A percentile compares a stretch with the other conserved stretches of the same genome.
phyloP scores from a whole-genome alignment of 2,888 invertebrate genomes.

The Pollenia griseotomentosa region DNA sequence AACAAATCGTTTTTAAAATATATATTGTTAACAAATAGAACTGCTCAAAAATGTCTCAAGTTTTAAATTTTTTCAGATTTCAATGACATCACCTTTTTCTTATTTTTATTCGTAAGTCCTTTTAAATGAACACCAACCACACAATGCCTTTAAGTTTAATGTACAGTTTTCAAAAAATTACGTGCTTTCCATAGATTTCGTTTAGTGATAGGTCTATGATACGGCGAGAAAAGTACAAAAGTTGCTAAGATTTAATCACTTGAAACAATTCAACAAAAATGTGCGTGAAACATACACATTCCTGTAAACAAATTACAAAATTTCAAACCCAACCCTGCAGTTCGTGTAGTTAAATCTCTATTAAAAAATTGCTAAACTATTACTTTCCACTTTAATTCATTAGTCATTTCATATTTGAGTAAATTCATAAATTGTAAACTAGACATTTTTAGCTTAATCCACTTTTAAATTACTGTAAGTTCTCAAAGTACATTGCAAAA shows the following conservation, averaged over 20 bases:
- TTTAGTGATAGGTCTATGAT: conserved; percentile 65
- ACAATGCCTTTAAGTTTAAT: conserved; percentile 9
- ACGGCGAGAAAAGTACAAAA: conserved; percentile 50
- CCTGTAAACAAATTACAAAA: neutral
- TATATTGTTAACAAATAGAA: conserved; percentile 11
- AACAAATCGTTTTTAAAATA: conserved; percentile 2
- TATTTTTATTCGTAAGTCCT: conserved; percentile 13
- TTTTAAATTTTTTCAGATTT: conserved; percentile 48
- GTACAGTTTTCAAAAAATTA: conserved; percentile 20
- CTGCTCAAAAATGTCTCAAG: conserved; percentile 68
- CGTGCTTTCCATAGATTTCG: conserved; percentile 63
- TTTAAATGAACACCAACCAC: conserved; percentile 55
- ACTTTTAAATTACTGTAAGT: too few species aligned
- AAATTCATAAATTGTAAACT: too few species aligned
- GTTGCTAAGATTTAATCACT: conserved; percentile 71
- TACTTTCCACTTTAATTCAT: too few species aligned
- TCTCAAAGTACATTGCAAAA: too few species aligned
- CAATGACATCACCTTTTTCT: conserved; percentile 66
- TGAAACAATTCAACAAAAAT: conserved; percentile 70
- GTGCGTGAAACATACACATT: conserved; percentile 42
- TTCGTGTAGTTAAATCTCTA: neutral
- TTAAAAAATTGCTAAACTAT: too few species aligned
- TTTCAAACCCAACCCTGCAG: neutral
- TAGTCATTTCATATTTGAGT: too few species aligned
- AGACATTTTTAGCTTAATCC: too few species aligned